Conservation (phyloP, 2,113 vertebrate species). For the Equus przewalskii region DNA sequence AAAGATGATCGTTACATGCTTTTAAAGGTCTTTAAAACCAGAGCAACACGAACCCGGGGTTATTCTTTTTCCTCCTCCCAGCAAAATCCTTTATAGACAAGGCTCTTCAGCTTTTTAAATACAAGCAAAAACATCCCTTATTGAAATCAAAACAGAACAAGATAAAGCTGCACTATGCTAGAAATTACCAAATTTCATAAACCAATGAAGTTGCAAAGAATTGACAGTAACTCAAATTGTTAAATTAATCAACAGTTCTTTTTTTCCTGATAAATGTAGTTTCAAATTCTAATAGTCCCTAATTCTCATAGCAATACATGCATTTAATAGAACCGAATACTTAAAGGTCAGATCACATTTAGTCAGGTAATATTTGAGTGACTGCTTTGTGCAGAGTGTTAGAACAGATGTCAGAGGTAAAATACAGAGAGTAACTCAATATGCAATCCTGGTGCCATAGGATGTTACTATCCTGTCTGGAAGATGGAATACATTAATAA, state of each 20-base stretch:
- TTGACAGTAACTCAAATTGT: not conserved
- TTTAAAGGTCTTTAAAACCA: not conserved
- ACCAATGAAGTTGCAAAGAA: conserved; percentile 2
- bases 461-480: not conserved
- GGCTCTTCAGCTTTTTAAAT: not conserved
- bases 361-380: conserved; percentile 5
- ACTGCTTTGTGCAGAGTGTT: not conserved
- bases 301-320: not conserved
- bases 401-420: not conserved
- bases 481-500: not conserved
- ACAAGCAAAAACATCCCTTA: not conserved
- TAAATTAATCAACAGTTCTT: conserved; percentile 12
- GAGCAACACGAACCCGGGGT: not conserved
- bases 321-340: not conserved
- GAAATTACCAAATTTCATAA: not conserved
- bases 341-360: conserved; percentile 38
- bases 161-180: not conserved
- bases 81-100: not conserved
- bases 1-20: not conserved
- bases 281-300: conserved; percentile 12
- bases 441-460: not conserved
- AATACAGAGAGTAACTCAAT: not conserved
- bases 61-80: not conserved
- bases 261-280: not conserved
- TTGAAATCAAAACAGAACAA: not conserved